Evolutionary conservation across 1,140 invertebrate species (phyloP), one percentile per base, ranked within the genome.

Genomic region (Panulirus ornatus): DNA sequence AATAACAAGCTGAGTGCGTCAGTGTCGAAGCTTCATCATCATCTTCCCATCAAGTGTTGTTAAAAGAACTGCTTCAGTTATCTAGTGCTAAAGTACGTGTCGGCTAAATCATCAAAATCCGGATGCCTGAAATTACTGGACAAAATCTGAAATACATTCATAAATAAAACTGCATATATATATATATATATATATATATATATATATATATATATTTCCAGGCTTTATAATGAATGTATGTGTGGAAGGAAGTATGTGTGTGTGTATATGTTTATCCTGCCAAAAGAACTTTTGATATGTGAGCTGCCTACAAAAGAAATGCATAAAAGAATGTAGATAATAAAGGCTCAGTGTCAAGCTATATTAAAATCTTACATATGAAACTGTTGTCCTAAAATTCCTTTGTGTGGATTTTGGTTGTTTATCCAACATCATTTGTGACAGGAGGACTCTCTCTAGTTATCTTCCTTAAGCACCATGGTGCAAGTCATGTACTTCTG

Each of bases 191-290:
- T 84, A n/a, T 73, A 47, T 71, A 30, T 42, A 40, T 70, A 19
- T 79, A 40, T 81, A 27, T 79, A 81, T 88, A 44, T 66, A 75
- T 63, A n/a, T 88, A 51, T 88, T 51, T 88, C n/a, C n/a, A n/a
- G n/a, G n/a, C n/a, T n/a, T n/a, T n/a, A n/a, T n/a, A n/a, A n/a
- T n/a, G n/a, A n/a, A n/a, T n/a, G n/a, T n/a, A n/a, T n/a, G n/a
- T n/a, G n/a, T n/a, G n/a, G n/a, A n/a, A n/a, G n/a, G n/a, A 11
- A 83, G 27, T 71, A 73, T 82, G 30, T 83, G 76, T 82, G 76
- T 88, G 58, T 89, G 76, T 51, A 73, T 89, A 73, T 82, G 76
- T 89, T n/a, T 82, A 89, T 89, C 85, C 85, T 88, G 85, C 85
- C 85, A 88, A 81, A 63, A 79, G 75, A 78, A 81, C 75, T 89